phyloP scores from a whole-genome alignment of 30 jellyfish, hydroid and myxozoan genomes.

The Pseudorhiza aurosa region DNA sequence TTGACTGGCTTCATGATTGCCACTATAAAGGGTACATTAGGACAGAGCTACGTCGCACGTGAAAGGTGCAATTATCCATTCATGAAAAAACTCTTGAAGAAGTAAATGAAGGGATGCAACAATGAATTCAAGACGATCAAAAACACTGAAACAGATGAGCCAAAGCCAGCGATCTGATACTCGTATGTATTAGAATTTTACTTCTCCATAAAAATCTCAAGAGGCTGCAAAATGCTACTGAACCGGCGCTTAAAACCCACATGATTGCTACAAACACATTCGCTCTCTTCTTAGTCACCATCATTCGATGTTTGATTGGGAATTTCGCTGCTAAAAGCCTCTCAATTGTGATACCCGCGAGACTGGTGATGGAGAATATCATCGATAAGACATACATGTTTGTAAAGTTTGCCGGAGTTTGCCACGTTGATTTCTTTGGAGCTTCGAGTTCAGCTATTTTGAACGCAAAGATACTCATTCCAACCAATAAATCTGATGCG shows the following conservation, averaged over 20 bases:
- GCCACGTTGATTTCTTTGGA: not conserved
- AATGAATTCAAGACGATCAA: conserved; percentile 29
- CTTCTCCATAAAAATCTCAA: not conserved
- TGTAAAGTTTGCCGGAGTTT: too few relatives aligned
- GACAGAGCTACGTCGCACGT: too few relatives aligned
- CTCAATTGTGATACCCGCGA: conserved; percentile 2
- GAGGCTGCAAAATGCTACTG: not conserved
- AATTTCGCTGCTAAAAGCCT: conserved; percentile 29
- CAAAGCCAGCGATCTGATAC: too few relatives aligned
- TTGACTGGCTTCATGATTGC: too few relatives aligned
- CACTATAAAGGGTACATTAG: too few relatives aligned
- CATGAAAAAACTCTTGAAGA: conserved; percentile 53
- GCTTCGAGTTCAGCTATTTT: not conserved
- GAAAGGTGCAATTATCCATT: too few relatives aligned
- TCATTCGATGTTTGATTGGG: conserved; percentile 18
- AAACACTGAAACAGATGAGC: not conserved
- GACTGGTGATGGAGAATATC: not conserved
- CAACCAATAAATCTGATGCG: not conserved
- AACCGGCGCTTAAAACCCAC: not conserved
- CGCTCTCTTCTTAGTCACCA: not conserved
- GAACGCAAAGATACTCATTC: not conserved
- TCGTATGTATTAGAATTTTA: not conserved
- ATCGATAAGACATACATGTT: not conserved
- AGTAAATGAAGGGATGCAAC: conserved; percentile 46
- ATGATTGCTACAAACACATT: not conserved